Conservation (phyloP, 2,888 invertebrate species). For the Ichneumoninae sp. region DNA sequence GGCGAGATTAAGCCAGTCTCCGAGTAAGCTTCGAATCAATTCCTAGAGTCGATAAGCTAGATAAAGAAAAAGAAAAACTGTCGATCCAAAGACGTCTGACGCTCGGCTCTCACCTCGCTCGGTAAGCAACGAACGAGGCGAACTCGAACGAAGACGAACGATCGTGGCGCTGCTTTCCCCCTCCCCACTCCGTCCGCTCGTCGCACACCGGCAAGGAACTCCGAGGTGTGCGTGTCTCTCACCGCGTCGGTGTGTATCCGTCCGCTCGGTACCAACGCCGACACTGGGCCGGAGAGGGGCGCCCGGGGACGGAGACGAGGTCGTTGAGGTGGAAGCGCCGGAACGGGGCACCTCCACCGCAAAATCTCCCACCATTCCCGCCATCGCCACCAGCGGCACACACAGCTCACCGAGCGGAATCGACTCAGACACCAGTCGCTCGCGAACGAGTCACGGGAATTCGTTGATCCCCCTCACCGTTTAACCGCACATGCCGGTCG, state of each 20-base stretch:
- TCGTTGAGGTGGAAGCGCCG: slow-evolving; percentile 39
- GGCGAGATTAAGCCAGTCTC: slow-evolving; percentile 2
- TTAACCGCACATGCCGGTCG: slow-evolving; percentile 25
- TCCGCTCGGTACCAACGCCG: slow-evolving; percentile 4
- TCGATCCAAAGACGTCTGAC: slow-evolving; percentile 34
- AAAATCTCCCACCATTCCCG: slow-evolving; percentile 42
- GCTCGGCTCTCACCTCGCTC: slow-evolving; percentile 20
- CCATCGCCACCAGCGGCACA: slow-evolving; percentile 36
- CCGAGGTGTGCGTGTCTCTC: slow-evolving; percentile 16
- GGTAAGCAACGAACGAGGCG: slow-evolving; percentile 45
- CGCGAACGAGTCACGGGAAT: slow-evolving; percentile 48
- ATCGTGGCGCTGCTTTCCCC: slow-evolving; percentile 53
- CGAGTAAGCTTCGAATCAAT: neutral
- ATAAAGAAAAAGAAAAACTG: slow-evolving; percentile 33
- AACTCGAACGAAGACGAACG: slow-evolving; percentile 45
- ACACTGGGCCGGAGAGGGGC: slow-evolving; percentile 4
- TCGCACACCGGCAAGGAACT: neutral
- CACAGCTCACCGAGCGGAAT: slow-evolving; percentile 38
- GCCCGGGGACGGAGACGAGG: slow-evolving; percentile 21
- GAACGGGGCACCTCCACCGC: slow-evolving; percentile 42
- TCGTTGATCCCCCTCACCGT: slow-evolving; percentile 34
- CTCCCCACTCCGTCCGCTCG: neutral
- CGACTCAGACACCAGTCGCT: slow-evolving; percentile 51
- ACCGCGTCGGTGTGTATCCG: slow-evolving; percentile 17
- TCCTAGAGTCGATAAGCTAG: slow-evolving; percentile 37